Percentiles rank a stretch among this genome's conserved stretches.
phyloP scores from a whole-genome alignment of 2,113 vertebrate genomes.

The Lampris incognitus region DNA sequence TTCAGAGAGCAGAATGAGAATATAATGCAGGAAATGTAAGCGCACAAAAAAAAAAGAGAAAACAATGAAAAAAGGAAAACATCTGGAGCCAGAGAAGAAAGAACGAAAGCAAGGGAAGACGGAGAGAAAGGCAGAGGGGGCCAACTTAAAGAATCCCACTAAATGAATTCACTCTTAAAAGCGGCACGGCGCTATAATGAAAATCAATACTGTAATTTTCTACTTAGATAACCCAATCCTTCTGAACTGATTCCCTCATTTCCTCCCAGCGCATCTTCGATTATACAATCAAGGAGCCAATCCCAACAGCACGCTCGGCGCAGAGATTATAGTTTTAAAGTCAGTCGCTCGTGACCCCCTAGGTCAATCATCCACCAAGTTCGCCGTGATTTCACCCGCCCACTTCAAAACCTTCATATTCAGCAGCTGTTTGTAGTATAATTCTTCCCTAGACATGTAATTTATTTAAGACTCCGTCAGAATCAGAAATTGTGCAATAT shows the following conservation, averaged over 20 bases:
- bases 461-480: constrained; percentile 54
- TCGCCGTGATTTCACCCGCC: constrained; percentile 25
- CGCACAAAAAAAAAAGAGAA: constrained; percentile 1
- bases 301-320: constrained; percentile 25
- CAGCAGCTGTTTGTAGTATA: constrained; percentile 28
- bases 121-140: constrained; percentile 30
- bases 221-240: constrained; percentile 79
- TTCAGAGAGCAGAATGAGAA: background rate
- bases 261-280: constrained; percentile 77
- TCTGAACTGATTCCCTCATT: constrained; percentile 78
- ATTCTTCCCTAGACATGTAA: constrained; percentile 38
- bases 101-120: background rate
- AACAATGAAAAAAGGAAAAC: background rate
- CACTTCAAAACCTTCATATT: constrained; percentile 32
- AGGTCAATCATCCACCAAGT: constrained; percentile 48
- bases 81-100: background rate
- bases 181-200: constrained; percentile 61
- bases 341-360: constrained; percentile 52
- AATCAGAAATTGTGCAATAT: too few species aligned
- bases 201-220: constrained; percentile 86
- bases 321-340: constrained; percentile 66
- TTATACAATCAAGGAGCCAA: constrained; percentile 73
- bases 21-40: background rate
- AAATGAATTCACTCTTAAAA: constrained; percentile 68
- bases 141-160: constrained; percentile 55